Percentiles rank a stretch among this genome's conserved stretches.
Conservation (phyloP, 1,140 invertebrate genomes). For the Diabrotica undecimpunctata region DNA sequence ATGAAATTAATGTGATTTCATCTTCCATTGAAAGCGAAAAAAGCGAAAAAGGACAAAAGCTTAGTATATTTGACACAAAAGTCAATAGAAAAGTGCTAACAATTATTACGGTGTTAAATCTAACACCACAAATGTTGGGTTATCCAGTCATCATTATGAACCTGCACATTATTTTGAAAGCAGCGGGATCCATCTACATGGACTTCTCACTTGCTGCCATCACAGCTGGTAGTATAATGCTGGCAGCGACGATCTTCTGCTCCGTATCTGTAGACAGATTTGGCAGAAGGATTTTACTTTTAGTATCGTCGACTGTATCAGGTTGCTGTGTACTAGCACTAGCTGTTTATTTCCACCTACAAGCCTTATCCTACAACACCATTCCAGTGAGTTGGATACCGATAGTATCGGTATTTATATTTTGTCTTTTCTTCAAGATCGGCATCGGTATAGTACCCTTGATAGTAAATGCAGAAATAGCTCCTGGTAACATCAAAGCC, state of each 20-base stretch:
- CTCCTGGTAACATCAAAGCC: slow-evolving; percentile 56
- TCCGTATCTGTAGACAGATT: slow-evolving; percentile 35
- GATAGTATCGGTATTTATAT: slow-evolving; percentile 31
- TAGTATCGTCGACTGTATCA: slow-evolving; percentile 30
- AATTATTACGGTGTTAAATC: slow-evolving; percentile 50
- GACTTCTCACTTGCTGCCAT: slow-evolving; percentile 30
- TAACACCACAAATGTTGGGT: slow-evolving; percentile 50
- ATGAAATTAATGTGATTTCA: not conserved
- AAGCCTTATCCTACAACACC: slow-evolving; percentile 21
- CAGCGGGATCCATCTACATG: slow-evolving; percentile 30
- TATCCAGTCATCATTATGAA: slow-evolving; percentile 43
- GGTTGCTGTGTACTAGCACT: slow-evolving; percentile 29
- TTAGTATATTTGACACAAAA: slow-evolving; percentile 28
- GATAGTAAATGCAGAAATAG: slow-evolving; percentile 60
- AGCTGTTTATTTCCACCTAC: slow-evolving; percentile 38
- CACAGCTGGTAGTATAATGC: slow-evolving; percentile 35
- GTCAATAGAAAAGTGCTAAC: slow-evolving; percentile 35
- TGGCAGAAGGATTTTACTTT: slow-evolving; percentile 34
- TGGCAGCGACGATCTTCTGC: slow-evolving; percentile 26
- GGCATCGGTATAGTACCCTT: slow-evolving; percentile 59
- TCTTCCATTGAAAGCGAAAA: not conserved
- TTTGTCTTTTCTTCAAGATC: slow-evolving; percentile 31
- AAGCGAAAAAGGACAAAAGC: not conserved
- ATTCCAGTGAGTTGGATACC: slow-evolving; percentile 30
- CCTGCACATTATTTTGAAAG: slow-evolving; percentile 31